These are phyloP conservation scores for Trididemnum miniatum DNA, from an alignment of 23 tunicate genomes.

Conservation along the genomic window DNA sequence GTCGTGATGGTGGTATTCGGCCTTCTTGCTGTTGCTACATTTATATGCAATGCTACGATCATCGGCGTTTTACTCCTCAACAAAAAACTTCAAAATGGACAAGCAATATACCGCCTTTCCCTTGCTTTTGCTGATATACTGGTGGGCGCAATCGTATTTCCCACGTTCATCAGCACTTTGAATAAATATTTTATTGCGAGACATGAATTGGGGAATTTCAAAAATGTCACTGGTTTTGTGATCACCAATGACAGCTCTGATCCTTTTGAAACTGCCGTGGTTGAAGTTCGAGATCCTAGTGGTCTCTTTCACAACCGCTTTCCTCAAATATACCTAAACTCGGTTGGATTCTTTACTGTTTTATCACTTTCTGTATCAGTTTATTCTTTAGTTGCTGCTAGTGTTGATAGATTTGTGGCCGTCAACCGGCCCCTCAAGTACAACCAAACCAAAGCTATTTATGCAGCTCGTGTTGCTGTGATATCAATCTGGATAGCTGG, in stretches of 20 bases:
- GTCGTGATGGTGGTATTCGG: conserved; percentile 22
- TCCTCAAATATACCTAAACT: conserved; percentile 15
- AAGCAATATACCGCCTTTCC: conserved; percentile 57
- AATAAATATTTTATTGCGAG: conserved; percentile 3
- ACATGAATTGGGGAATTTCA: conserved; percentile 34
- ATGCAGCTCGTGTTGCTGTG: not conserved
- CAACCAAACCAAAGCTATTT: conserved; percentile 16
- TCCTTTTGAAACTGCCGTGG: not conserved
- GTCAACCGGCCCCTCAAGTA: conserved; percentile 30
- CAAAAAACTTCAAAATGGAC: conserved; percentile 44
- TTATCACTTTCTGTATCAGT: conserved; percentile 41
- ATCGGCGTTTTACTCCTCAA: conserved; percentile 33
- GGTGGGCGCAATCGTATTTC: conserved; percentile 60
- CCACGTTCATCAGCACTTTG: conserved; percentile 54
- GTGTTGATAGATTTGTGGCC: conserved; percentile 45
- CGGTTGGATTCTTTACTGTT: conserved; percentile 48
- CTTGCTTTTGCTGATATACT: conserved; percentile 60
- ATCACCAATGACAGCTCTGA: not conserved
- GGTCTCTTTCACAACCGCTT: conserved; percentile 14
- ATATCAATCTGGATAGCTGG: conserved; percentile 25
- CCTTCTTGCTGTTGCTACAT: conserved; percentile 38
- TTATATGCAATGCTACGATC: conserved; percentile 51
- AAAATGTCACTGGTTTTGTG: conserved; percentile 29
- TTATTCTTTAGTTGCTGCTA: conserved; percentile 38
- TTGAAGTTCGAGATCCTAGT: conserved; percentile 13